Evolutionary conservation across 2,113 vertebrate genomes (phyloP), one percentile per base, ranked within the genome.

Genomic region (Lamprologus sp.): DNA sequence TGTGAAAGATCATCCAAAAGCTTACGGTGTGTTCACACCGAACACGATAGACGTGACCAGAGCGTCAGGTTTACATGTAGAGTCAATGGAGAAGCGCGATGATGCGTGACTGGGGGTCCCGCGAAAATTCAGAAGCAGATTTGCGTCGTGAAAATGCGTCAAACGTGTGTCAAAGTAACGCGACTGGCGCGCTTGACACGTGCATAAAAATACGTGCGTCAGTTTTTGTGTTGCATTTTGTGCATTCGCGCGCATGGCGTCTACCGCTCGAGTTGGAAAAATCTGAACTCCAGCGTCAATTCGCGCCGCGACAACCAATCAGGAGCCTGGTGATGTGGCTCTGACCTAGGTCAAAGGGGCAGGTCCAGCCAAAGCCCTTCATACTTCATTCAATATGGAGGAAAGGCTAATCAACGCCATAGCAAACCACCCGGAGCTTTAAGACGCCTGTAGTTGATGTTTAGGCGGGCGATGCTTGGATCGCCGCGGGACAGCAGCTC

Each of bases 251-350:
- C 3, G 3, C 2, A 3, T 51, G 0, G 1, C 1, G 5, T 51
- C 49, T 51, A 53, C 5, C 1, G 3, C 49, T 53, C 0, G 5
- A 53, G 19, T 53, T 53, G 9, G 49, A 53, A 53, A n/a, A 53
- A 53, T 53, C 19, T 1, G 51, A n/a, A 53, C 19, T 53, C 19
- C 49, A 53, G 3, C 0, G 5, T 51, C 19, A 51, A 51, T 51
- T 10, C 1, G 0, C 5, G 5, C 2, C 0, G 2, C 1, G 3
- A 42, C 1, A 47, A 15, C 45, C 14, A 4, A 17, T 47, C 42
- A 45, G 42, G 0, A 45, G 12, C 12, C 12, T 45, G 42, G 12
- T 45, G 42, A 40, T 0, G 8, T 37, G 5, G 13, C 42, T 47
- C 53, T 54, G 53, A 54, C 4, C 1, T 55, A 55, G 54, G 21